Evolutionary conservation across 2,888 invertebrate species (phyloP), one percentile per base, ranked within the genome.

Genomic region (Euzetes globulus): DNA sequence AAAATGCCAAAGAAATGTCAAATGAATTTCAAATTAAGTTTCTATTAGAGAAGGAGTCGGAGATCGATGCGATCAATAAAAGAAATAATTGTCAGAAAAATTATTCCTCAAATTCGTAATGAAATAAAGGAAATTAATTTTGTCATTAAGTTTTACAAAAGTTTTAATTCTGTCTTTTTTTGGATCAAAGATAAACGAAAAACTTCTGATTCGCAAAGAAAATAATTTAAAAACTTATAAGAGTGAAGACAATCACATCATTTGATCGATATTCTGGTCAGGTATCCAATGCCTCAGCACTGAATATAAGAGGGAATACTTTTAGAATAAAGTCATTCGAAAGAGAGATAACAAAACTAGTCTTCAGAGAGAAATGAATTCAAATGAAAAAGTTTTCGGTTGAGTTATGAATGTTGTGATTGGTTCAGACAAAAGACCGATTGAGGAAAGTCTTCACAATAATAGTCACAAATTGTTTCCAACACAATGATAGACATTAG

Each of bases 251-350:
- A 58, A 58, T 58, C 27, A 4, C 58, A 27, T 25, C 1, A 7
- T 41, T 41, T 58, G 17, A 58, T 58, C 29, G 58, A 58, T 50
- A 50, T 58, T 58, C 58, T 27, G 58, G 58, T 58, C 58, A 58
- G n/a, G 55, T 55, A 55, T 55, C 13, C 47, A 47, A 47, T 47
- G 47, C 13, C 47, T 47, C 7, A 47, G 13, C 47, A 17, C 17
- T 47, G 55, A 19, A n/a, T 17, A 19, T 19, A n/a, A 55, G 55
- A 55, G 25, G n/a, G 55, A 55, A 55, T 4, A 55, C 9, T 25
- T 55, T 15, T 7, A 27, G 29, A 27, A 58, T 58, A 58, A 58
- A 58, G 58, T 58, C 27, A 25, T 58, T 58, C 15, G 6, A 55
- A 17, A 55, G 19, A 7, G 9, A 58, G 25, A 58, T 27, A 58